phyloP scores from a whole-genome alignment of 2,113 vertebrate species.

The Mobula hypostoma region DNA sequence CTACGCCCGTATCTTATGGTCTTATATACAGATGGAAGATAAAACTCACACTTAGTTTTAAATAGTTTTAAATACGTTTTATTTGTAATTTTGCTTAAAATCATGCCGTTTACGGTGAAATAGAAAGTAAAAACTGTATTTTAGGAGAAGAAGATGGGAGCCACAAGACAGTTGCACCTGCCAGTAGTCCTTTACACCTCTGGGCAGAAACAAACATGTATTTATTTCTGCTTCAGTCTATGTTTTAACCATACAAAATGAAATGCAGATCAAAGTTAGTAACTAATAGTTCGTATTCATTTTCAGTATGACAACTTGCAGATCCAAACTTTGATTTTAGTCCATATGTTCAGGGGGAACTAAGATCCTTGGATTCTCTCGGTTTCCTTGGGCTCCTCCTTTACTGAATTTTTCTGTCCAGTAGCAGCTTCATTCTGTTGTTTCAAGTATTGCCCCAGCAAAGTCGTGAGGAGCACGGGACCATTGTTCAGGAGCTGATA shows the following conservation, averaged over 20 bases:
- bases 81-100: too few species aligned
- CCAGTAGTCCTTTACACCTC: too few species aligned
- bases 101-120: too few species aligned
- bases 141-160: too few species aligned
- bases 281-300: not conserved
- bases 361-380: not conserved
- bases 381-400: not conserved
- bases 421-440: slow-evolving; percentile 48
- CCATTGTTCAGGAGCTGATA: slow-evolving; percentile 63
- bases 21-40: not conserved
- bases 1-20: too few species aligned
- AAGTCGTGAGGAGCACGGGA: slow-evolving; percentile 55
- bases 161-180: too few species aligned
- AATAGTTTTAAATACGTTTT: too few species aligned
- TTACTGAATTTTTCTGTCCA: not conserved
- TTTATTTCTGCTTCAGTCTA: too few species aligned
- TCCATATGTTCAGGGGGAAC: not conserved
- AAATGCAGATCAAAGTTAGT: not conserved
- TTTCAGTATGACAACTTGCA: not conserved
- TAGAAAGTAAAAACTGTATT: too few species aligned
- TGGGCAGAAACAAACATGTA: too few species aligned
- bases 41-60: not conserved
- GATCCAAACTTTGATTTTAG: not conserved
- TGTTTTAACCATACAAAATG: not conserved
- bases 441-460: slow-evolving; percentile 70